Evolutionary conservation across 2,888 invertebrate species (phyloP).

Genomic region (Calameuta filiformis): DNA sequence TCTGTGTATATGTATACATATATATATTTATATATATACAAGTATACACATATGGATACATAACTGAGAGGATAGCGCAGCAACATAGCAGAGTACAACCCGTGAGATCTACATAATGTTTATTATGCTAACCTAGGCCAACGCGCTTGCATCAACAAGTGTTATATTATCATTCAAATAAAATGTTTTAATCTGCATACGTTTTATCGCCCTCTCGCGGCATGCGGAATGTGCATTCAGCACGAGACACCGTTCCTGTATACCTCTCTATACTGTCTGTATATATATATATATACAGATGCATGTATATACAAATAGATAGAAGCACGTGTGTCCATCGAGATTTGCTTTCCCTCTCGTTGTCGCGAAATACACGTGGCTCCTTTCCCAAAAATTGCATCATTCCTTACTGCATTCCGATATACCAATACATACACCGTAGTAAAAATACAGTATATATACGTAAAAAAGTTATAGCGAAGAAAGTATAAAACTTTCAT

Average conservation of each 20-base stretch:
- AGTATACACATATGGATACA: neutral
- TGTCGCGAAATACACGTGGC: neutral
- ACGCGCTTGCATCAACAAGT: slow-evolving; percentile 66
- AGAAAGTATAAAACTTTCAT: neutral
- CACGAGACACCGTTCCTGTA: slow-evolving; percentile 51
- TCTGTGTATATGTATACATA: neutral
- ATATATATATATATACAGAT: neutral
- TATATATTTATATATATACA: slow-evolving; percentile 5
- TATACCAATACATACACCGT: neutral
- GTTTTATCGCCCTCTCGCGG: slow-evolving; percentile 64
- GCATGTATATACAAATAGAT: neutral
- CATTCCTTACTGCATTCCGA: neutral
- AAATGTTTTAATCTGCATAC: slow-evolving; percentile 67
- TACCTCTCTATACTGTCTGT: slow-evolving; percentile 21
- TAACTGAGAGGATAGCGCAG: slow-evolving; percentile 20
- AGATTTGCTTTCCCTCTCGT: slow-evolving; percentile 32
- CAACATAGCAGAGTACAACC: slow-evolving; percentile 14
- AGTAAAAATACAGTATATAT: neutral
- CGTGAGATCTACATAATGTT: slow-evolving; percentile 64
- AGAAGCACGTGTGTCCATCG: slow-evolving; percentile 32
- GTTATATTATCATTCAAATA: slow-evolving; percentile 67
- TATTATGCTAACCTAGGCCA: slow-evolving; percentile 66
- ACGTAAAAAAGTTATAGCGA: neutral
- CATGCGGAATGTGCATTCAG: slow-evolving; percentile 57
- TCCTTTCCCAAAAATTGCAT: neutral